Percentiles rank a stretch among this genome's conserved stretches.
Evolutionary conservation across 2,113 vertebrate genomes (phyloP).

Genomic region (Archilochus colubris): DNA sequence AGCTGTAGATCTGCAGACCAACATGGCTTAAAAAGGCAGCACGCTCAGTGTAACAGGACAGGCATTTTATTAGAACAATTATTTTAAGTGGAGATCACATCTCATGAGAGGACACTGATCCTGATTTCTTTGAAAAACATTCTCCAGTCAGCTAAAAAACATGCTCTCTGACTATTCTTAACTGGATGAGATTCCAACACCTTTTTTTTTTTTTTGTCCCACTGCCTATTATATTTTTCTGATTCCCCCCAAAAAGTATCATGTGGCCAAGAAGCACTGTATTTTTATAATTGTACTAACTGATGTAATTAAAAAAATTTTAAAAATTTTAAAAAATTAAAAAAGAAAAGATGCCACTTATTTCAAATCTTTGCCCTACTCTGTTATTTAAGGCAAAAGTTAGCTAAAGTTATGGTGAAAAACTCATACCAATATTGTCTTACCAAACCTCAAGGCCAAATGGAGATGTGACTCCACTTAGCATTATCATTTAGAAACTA

Average conservation of each 20-base stretch:
- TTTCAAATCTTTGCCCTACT: background rate
- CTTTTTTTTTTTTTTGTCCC: background rate
- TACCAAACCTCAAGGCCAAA: background rate
- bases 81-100: background rate
- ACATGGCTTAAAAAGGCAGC: background rate
- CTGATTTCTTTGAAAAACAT: background rate
- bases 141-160: background rate
- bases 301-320: background rate
- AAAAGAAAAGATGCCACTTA: background rate
- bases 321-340: too few species aligned
- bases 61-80: background rate
- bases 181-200: background rate
- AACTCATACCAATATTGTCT: fast-evolving
- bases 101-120: background rate
- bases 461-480: background rate
- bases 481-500: background rate
- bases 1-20: background rate
- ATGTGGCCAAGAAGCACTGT: background rate
- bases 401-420: background rate
- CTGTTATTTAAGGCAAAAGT: background rate
- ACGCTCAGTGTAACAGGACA: background rate
- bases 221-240: background rate
- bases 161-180: background rate
- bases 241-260: background rate
- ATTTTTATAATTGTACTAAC: background rate